Percentiles rank a stretch among this genome's conserved stretches.
These are phyloP conservation scores for Apis cerana DNA, from an alignment of 1,140 invertebrate species.

Conservation along the genomic window DNA sequence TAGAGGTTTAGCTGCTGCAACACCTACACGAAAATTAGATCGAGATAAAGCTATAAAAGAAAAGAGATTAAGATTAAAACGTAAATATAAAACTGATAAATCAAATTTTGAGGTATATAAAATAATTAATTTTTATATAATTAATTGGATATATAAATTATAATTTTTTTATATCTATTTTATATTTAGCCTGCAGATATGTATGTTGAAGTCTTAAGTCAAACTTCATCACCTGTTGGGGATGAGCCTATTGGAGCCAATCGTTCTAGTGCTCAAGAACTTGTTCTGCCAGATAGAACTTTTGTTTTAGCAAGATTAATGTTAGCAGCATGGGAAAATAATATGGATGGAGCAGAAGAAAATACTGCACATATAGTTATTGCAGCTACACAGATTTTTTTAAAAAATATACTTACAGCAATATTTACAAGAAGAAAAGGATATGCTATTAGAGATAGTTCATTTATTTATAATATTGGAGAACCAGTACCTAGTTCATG, in stretches of 20 bases:
- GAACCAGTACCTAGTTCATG: conserved; percentile 87
- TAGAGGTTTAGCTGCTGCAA: conserved; percentile 83
- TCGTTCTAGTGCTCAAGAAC: conserved; percentile 84
- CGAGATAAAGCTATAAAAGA: conserved; percentile 79
- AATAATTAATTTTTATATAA: not conserved
- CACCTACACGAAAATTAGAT: conserved; percentile 76
- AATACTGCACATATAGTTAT: conserved; percentile 88
- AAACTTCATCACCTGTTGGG: conserved; percentile 77
- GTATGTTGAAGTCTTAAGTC: conserved; percentile 78
- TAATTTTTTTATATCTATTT: not conserved
- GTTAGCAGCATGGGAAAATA: conserved; percentile 91
- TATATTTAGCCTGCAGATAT: conserved; percentile 75
- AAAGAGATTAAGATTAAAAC: conserved; percentile 82
- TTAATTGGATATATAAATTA: not conserved
- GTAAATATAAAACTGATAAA: conserved; percentile 84
- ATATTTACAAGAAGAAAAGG: conserved; percentile 88
- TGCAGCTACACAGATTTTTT: conserved; percentile 87
- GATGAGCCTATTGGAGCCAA: conserved; percentile 80
- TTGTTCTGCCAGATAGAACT: conserved; percentile 88
- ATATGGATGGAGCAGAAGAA: conserved; percentile 89
- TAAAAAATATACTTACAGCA: conserved; percentile 89
- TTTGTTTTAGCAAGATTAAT: conserved; percentile 89
- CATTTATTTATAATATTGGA: conserved; percentile 88
- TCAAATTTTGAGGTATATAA: conserved; percentile 85
- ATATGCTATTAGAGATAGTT: conserved; percentile 85